These are phyloP conservation scores for Liparis tanakae DNA, from an alignment of 2,797 vertebrate species.

Conservation along the genomic window DNA sequence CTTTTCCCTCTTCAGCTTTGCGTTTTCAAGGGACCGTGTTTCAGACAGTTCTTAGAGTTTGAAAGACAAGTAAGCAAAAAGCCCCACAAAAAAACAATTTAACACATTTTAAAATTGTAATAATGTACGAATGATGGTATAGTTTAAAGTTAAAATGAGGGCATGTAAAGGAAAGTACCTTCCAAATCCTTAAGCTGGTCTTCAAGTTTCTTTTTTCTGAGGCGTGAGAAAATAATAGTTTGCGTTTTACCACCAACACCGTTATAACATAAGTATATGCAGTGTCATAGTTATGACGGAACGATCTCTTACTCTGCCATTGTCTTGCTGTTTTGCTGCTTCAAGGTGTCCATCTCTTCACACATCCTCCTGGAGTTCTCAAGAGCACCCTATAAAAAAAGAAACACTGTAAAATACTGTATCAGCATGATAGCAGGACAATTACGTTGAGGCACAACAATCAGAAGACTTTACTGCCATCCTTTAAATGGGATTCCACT, in stretches of 20 bases:
- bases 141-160: neutral
- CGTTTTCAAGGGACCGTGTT: constrained; percentile 85
- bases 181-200: constrained; percentile 86
- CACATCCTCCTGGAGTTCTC: constrained; percentile 83
- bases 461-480: too few relatives aligned
- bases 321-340: constrained; percentile 83
- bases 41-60: constrained; percentile 80
- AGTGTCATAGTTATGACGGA: neutral
- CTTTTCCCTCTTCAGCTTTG: constrained; percentile 87
- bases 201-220: constrained; percentile 89
- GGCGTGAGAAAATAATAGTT: constrained; percentile 6
- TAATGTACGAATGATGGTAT: neutral
- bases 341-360: constrained; percentile 84
- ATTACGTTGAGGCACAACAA: neutral
- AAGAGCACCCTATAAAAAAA: constrained; percentile 81
- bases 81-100: neutral
- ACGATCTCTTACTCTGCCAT: constrained; percentile 61
- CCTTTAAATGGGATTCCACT: neutral
- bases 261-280: neutral
- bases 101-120: neutral
- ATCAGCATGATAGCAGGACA: neutral
- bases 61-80: constrained; percentile 3
- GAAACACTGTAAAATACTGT: neutral
- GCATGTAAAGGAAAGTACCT: constrained; percentile 78
- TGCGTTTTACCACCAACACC: neutral